Evolutionary conservation across 2,888 invertebrate genomes (phyloP).

Genomic region (Stramonita haemastoma): DNA sequence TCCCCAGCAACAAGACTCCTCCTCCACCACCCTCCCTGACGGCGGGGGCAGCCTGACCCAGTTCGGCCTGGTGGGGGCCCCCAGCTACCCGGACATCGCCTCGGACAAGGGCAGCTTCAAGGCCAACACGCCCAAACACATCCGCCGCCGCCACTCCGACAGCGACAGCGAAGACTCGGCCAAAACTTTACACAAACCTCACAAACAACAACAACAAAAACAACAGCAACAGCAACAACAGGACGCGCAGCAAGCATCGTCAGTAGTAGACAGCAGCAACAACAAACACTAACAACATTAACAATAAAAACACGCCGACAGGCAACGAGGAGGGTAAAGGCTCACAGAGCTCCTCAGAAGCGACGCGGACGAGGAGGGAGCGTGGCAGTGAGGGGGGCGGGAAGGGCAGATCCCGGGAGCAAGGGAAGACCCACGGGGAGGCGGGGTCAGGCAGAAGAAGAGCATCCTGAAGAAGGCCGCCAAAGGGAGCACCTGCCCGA

Average conservation of each 20-base stretch:
- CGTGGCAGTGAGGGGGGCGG: neutral
- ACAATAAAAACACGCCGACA: neutral
- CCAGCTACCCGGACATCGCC: slow-evolving; percentile 68
- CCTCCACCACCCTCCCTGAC: neutral
- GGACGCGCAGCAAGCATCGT: neutral
- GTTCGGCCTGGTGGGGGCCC: slow-evolving; percentile 61
- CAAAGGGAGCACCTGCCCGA: slow-evolving; percentile 65
- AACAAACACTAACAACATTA: neutral
- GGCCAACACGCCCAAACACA: slow-evolving; percentile 69
- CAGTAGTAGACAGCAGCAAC: neutral
- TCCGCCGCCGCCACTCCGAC: slow-evolving; percentile 72
- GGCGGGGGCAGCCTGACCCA: slow-evolving; percentile 50
- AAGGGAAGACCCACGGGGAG: too few relatives aligned
- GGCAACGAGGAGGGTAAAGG: neutral
- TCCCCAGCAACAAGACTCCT: neutral
- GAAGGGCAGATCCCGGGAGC: too few relatives aligned
- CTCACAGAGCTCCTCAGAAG: neutral
- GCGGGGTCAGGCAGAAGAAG: slow-evolving; percentile 63
- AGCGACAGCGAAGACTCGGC: slow-evolving; percentile 61
- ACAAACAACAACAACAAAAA: too few relatives aligned
- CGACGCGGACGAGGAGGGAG: neutral
- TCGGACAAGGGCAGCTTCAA: slow-evolving; percentile 73
- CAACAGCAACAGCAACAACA: neutral
- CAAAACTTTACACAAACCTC: slow-evolving; percentile 14
- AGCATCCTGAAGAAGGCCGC: slow-evolving; percentile 82